Conservation (phyloP, 2,888 invertebrate species). For the Dendrolimus pini region DNA sequence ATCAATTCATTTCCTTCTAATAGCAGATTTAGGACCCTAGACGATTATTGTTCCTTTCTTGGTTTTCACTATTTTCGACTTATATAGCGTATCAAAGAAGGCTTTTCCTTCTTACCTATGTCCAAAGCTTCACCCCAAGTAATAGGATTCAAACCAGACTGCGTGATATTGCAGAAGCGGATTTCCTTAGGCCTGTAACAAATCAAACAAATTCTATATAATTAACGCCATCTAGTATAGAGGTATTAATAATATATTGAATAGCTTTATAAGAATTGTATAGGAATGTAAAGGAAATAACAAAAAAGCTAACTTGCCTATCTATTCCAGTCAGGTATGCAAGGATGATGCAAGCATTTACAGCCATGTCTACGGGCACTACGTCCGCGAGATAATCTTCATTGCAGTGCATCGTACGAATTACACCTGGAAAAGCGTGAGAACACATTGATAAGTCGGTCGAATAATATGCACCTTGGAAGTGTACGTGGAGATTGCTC, state of each 20-base stretch:
- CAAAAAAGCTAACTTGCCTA: constrained; percentile 24
- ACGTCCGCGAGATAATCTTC: constrained; percentile 79
- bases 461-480: too few relatives aligned
- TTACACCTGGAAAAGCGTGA: constrained; percentile 68
- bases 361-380: constrained; percentile 87
- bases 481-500: too few relatives aligned
- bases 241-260: too few relatives aligned
- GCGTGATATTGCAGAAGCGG: constrained; percentile 86
- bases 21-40: too few relatives aligned
- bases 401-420: constrained; percentile 89
- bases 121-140: constrained; percentile 91
- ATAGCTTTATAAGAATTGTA: too few relatives aligned
- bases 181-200: constrained; percentile 62
- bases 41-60: too few relatives aligned
- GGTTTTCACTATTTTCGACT: too few relatives aligned
- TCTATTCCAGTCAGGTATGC: constrained; percentile 78
- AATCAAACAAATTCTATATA: constrained; percentile 1
- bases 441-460: too few relatives aligned
- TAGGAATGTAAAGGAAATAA: neutral
- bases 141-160: constrained; percentile 85
- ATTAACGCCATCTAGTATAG: neutral
- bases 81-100: too few relatives aligned
- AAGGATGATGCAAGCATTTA: constrained; percentile 86
- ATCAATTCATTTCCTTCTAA: too few relatives aligned
- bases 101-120: constrained; percentile 62